Percentiles rank a stretch among this genome's conserved stretches.
These are phyloP conservation scores for Sinocyclocheilus grahami DNA, from an alignment of 2,113 vertebrate genomes.

Conservation along the genomic window DNA sequence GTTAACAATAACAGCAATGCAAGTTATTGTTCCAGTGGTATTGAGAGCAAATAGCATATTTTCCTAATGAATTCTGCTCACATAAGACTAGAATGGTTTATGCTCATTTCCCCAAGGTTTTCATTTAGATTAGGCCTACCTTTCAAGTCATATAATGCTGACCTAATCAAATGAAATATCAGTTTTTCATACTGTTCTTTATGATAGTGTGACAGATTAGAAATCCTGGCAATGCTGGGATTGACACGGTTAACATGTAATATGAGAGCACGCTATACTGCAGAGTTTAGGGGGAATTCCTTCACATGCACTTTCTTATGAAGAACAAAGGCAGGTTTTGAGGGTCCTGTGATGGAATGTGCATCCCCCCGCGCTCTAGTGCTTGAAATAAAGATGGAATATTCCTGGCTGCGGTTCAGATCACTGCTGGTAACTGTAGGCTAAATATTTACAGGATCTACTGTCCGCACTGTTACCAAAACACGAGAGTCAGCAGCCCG, in stretches of 20 bases:
- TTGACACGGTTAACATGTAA: background rate
- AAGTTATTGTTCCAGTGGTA: background rate
- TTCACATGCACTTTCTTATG: background rate
- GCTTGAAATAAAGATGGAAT: background rate
- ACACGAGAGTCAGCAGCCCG: background rate
- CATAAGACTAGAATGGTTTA: background rate
- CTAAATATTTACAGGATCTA: slow-evolving; percentile 37
- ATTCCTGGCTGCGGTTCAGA: background rate
- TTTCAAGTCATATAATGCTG: too few species aligned
- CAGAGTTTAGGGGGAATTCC: background rate
- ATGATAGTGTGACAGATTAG: background rate
- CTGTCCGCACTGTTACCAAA: slow-evolving; percentile 12
- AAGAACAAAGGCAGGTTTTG: slow-evolving; percentile 19
- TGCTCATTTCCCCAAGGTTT: background rate
- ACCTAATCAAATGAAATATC: background rate
- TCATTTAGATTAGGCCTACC: too few species aligned
- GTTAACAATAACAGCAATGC: background rate
- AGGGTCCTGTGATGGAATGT: background rate
- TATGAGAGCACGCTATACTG: background rate
- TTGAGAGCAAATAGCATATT: background rate
- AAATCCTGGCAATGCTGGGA: background rate
- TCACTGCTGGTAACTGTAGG: background rate
- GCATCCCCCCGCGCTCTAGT: background rate
- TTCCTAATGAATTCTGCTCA: background rate
- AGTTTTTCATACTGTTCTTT: too few species aligned